These are phyloP conservation scores for Himantopus leucocephalus DNA, from an alignment of 2,113 vertebrate species.

Conservation along the genomic window DNA sequence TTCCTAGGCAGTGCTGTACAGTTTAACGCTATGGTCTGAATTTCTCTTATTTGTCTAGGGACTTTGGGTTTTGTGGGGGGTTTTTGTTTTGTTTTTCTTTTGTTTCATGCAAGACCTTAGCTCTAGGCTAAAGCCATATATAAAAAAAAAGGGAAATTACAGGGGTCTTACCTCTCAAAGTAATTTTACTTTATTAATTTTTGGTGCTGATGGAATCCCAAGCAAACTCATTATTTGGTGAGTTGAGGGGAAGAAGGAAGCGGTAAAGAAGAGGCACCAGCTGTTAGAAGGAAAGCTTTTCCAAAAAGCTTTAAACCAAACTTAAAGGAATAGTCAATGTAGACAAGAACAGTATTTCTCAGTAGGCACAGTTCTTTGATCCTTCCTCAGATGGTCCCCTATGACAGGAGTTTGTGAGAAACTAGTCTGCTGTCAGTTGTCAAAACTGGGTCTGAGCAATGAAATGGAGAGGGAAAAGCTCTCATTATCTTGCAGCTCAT, in stretches of 20 bases:
- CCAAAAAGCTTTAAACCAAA: background rate
- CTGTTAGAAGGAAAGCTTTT: background rate
- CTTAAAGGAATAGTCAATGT: background rate
- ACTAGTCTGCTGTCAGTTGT: background rate
- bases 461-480: background rate
- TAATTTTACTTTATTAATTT: constrained; percentile 6
- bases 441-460: background rate
- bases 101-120: background rate
- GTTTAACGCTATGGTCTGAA: background rate
- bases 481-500: background rate
- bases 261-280: background rate
- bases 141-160: background rate
- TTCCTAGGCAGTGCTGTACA: background rate
- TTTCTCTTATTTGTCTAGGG: constrained; percentile 2
- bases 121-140: background rate
- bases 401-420: background rate
- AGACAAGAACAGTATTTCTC: background rate
- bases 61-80: background rate
- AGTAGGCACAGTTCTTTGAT: background rate
- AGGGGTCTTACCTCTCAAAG: background rate
- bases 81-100: background rate
- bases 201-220: background rate
- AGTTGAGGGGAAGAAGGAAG: background rate
- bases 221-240: background rate
- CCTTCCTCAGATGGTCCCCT: background rate